phyloP scores from a whole-genome alignment of 2,888 invertebrate genomes.

The Protophormia terraenovae region DNA sequence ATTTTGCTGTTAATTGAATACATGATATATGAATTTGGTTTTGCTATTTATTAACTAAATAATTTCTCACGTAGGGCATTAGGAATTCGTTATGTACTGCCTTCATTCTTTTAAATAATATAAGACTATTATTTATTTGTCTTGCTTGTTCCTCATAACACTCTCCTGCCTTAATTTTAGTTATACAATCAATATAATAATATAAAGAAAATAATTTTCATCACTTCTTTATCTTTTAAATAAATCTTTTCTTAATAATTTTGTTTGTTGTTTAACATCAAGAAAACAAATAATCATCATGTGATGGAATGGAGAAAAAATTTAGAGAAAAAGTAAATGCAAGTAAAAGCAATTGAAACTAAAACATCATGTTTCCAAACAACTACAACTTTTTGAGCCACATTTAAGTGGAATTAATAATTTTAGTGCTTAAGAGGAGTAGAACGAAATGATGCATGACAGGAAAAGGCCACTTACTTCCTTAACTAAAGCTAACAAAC shows the following conservation, averaged over 20 bases:
- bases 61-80: neutral
- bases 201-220: neutral
- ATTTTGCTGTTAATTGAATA: neutral
- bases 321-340: neutral
- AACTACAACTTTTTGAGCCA: conserved; percentile 40
- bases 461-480: conserved; percentile 72
- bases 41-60: too few species aligned
- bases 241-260: conserved; percentile 54
- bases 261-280: neutral
- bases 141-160: neutral
- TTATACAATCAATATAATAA: neutral
- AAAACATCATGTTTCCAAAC: conserved; percentile 55
- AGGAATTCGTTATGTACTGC: too few species aligned
- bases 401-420: conserved; percentile 70
- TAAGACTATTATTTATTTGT: too few species aligned
- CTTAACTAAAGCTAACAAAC: conserved; percentile 49
- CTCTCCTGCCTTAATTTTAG: neutral
- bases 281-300: conserved; percentile 39
- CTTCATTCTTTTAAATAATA: neutral
- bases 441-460: conserved; percentile 69
- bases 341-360: conserved; percentile 45
- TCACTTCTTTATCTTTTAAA: conserved; percentile 30
- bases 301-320: neutral
- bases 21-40: too few species aligned
- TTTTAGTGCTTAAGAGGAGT: conserved; percentile 60